A percentile compares a stretch with the other conserved stretches of the same genome.
phyloP scores from a whole-genome alignment of 1,140 invertebrate species.

The Heliconius melpomene region DNA sequence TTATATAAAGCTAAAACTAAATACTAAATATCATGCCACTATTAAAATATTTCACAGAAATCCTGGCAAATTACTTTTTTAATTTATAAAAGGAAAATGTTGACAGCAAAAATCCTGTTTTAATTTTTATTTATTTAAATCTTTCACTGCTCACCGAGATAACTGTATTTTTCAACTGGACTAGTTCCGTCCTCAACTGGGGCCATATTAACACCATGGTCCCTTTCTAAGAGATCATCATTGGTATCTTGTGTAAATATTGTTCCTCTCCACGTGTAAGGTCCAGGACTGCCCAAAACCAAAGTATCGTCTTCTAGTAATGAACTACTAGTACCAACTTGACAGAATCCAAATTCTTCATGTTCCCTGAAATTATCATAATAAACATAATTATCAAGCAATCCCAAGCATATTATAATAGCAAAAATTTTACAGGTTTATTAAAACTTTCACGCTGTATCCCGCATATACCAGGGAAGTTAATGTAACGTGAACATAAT shows the following conservation, averaged over 20 bases:
- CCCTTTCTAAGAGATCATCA: slow-evolving; percentile 87
- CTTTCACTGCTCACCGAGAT: slow-evolving; percentile 84
- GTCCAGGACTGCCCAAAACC: slow-evolving; percentile 92
- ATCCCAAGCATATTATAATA: too few species aligned
- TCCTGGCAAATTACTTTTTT: too few species aligned
- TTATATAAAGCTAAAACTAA: neutral
- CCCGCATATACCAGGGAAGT: too few species aligned
- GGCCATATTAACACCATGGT: slow-evolving; percentile 89
- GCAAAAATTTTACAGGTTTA: too few species aligned
- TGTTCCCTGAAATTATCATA: slow-evolving; percentile 83
- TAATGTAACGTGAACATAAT: too few species aligned
- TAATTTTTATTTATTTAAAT: too few species aligned
- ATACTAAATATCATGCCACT: neutral
- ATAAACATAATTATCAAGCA: neutral
- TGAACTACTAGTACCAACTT: slow-evolving; percentile 93
- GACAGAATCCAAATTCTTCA: slow-evolving; percentile 95
- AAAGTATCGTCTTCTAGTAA: slow-evolving; percentile 90
- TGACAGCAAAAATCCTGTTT: too few species aligned
- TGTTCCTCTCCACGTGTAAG: slow-evolving; percentile 93
- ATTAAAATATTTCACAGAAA: too few species aligned
- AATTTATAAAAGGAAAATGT: too few species aligned
- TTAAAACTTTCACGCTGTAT: too few species aligned
- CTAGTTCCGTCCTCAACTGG: slow-evolving; percentile 84
- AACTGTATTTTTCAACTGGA: slow-evolving; percentile 94
- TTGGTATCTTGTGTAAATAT: slow-evolving; percentile 90